Conservation (phyloP, 2,113 vertebrate species). For the Solea senegalensis region DNA sequence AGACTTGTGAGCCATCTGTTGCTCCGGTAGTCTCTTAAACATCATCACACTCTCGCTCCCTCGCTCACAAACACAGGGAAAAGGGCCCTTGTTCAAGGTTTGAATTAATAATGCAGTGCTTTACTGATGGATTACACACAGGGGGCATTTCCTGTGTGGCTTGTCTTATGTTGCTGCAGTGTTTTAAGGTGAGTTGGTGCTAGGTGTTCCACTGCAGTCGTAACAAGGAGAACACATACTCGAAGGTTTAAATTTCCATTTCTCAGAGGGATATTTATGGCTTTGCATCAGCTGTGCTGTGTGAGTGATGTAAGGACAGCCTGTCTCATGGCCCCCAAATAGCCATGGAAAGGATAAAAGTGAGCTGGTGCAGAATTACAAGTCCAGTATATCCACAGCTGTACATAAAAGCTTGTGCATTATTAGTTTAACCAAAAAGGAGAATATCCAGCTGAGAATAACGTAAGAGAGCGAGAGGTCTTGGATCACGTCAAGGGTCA, state of each 20-base stretch:
- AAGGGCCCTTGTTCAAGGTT: constrained; percentile 36
- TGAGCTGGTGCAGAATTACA: constrained; percentile 63
- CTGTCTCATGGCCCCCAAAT: constrained; percentile 70
- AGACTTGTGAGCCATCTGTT: constrained; percentile 53
- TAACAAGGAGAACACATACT: constrained; percentile 38
- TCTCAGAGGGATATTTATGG: constrained; percentile 82
- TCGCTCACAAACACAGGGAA: constrained; percentile 7
- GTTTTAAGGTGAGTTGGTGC: constrained; percentile 66
- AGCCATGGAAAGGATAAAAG: constrained; percentile 77
- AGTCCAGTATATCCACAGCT: constrained; percentile 29
- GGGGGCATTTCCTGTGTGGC: constrained; percentile 39
- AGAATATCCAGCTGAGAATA: constrained; percentile 9
- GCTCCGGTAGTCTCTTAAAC: constrained; percentile 23
- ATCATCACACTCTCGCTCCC: not conserved
- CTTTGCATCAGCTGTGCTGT: constrained; percentile 74
- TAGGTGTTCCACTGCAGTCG: constrained; percentile 53
- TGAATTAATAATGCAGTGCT: constrained; percentile 67
- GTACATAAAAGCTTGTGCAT: constrained; percentile 39
- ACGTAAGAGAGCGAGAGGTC: not conserved
- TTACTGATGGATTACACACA: constrained; percentile 44
- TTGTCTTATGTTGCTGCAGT: constrained; percentile 34
- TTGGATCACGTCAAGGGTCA: constrained; percentile 29
- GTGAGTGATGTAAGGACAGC: constrained; percentile 76
- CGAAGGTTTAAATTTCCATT: constrained; percentile 70
- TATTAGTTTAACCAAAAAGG: constrained; percentile 45